These are phyloP conservation scores for Anoura caudifer DNA, from an alignment of 2,113 vertebrate genomes.

Conservation along the genomic window DNA sequence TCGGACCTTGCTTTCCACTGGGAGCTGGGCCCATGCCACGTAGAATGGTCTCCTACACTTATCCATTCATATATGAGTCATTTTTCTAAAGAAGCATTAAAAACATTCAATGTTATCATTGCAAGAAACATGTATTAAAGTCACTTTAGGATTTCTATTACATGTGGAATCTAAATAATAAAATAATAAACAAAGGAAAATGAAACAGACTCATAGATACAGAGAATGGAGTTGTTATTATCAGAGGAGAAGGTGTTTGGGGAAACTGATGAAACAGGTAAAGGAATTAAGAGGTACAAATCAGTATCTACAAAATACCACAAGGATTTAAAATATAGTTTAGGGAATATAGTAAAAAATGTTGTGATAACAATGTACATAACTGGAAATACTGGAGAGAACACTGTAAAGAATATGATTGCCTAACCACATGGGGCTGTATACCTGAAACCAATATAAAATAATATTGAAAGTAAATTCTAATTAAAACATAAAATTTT, in stretches of 20 bases:
- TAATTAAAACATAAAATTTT: background rate
- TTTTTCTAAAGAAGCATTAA: background rate
- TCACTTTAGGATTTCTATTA: background rate
- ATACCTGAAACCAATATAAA: background rate
- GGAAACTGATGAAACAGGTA: background rate
- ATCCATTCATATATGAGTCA: background rate
- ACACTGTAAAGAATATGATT: background rate
- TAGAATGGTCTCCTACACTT: too few species aligned
- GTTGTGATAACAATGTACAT: background rate
- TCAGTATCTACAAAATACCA: background rate
- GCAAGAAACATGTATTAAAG: background rate
- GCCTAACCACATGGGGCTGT: background rate
- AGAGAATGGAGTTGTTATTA: background rate
- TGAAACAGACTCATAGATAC: background rate
- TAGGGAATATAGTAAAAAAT: background rate
- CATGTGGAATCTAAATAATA: background rate
- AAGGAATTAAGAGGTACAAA: background rate
- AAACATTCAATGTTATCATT: background rate
- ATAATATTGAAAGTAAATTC: background rate
- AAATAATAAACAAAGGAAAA: background rate
- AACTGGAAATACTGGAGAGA: background rate
- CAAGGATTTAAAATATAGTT: background rate
- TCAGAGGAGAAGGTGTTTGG: background rate
- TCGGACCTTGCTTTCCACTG: too few species aligned
- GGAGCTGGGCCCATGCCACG: too few species aligned